These are phyloP conservation scores for Coptodon rendalli DNA, from an alignment of 2,113 vertebrate species.

Conservation along the genomic window DNA sequence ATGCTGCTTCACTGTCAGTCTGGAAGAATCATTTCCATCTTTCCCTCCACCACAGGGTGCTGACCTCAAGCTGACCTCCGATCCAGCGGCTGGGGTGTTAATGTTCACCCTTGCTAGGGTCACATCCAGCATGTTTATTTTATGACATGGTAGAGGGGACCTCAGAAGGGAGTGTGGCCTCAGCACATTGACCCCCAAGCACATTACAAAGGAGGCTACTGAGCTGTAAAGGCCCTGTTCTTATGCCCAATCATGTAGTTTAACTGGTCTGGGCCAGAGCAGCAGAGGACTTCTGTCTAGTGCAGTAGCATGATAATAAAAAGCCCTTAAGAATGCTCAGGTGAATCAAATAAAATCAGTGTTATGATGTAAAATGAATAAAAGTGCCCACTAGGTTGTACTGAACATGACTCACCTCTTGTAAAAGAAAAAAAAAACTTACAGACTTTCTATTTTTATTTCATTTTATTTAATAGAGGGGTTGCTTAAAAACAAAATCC, in stretches of 20 bases:
- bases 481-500: not conserved
- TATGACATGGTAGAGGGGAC: conserved; percentile 50
- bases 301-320: not conserved
- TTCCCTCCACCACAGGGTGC: conserved; percentile 39
- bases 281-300: not conserved
- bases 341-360: not conserved
- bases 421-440: not conserved
- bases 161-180: conserved; percentile 29
- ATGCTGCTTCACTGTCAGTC: not conserved
- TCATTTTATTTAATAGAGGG: not conserved
- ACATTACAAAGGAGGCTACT: conserved; percentile 28
- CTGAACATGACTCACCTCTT: not conserved
- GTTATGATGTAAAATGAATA: not conserved
- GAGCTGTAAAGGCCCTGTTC: conserved; percentile 19
- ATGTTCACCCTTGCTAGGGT: conserved; percentile 66
- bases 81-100: conserved; percentile 56
- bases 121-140: conserved; percentile 59
- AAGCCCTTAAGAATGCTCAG: not conserved
- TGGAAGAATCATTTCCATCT: conserved; percentile 35
- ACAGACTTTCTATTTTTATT: not conserved
- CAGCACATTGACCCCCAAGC: conserved; percentile 35
- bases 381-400: not conserved
- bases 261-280: not conserved
- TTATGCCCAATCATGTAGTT: not conserved
- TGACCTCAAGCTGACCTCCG: conserved; percentile 49